Percentiles rank a stretch among this genome's conserved stretches.
These are phyloP conservation scores for Epirrita christyi DNA, from an alignment of 2,888 invertebrate genomes.

Conservation along the genomic window DNA sequence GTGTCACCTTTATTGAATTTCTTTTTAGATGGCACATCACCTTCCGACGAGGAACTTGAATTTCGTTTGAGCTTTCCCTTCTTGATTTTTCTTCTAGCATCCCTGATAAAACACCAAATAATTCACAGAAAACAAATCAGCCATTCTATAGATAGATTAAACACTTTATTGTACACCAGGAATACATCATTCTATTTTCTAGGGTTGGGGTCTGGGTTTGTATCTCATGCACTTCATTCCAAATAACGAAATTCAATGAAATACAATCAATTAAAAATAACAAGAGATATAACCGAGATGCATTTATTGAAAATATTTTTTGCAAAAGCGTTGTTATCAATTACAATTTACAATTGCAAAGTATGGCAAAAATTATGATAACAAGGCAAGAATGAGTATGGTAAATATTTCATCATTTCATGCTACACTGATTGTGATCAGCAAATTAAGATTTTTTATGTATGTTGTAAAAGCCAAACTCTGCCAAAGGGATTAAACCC, in stretches of 20 bases:
- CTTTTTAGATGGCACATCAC: conserved; percentile 82
- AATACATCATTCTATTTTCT: too few species aligned
- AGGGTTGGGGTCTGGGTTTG: too few species aligned
- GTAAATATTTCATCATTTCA: neutral
- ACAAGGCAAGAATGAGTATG: neutral
- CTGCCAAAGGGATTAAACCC: neutral
- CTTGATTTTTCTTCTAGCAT: conserved; percentile 78
- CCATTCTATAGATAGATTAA: neutral
- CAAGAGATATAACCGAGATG: too few species aligned
- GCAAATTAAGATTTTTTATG: too few species aligned
- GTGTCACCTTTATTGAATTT: conserved; percentile 77
- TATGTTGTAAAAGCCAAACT: too few species aligned
- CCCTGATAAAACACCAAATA: conserved; percentile 53
- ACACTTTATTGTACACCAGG: too few species aligned
- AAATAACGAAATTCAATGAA: too few species aligned
- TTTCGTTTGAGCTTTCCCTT: conserved; percentile 84
- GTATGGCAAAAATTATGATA: neutral
- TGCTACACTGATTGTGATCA: neutral
- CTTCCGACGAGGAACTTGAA: conserved; percentile 88
- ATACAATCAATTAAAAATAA: too few species aligned
- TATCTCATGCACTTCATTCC: too few species aligned
- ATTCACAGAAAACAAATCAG: conserved; percentile 1
- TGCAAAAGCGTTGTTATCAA: too few species aligned
- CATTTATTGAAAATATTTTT: too few species aligned
- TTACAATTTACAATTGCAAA: neutral